Evolutionary conservation across 2,797 vertebrate genomes (phyloP).

Genomic region (Xenops minutus): DNA sequence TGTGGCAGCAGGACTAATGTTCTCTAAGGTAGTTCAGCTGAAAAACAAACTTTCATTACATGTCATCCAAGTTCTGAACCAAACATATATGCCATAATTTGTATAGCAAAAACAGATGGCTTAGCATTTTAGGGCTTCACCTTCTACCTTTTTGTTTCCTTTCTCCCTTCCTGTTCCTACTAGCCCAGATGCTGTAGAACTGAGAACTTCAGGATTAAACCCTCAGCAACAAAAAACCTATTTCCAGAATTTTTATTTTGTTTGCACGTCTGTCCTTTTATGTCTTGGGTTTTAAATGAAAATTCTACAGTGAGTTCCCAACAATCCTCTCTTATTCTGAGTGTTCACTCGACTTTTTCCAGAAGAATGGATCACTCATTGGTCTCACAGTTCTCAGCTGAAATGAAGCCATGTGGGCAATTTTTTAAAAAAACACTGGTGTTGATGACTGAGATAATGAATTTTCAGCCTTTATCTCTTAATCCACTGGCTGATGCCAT

Average conservation of each 20-base stretch:
- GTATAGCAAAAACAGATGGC: not conserved
- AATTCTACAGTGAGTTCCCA: not conserved
- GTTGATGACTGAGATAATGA: not conserved
- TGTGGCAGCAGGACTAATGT: not conserved
- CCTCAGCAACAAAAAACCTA: not conserved
- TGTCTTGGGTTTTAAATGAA: not conserved
- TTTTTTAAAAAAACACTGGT: not conserved
- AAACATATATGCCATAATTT: not conserved
- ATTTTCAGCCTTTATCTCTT: not conserved
- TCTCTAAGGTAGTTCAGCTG: not conserved
- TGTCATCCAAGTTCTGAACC: not conserved
- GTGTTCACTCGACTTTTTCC: not conserved
- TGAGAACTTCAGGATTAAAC: not conserved
- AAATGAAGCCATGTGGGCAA: not conserved
- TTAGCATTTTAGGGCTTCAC: not conserved
- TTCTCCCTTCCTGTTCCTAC: not conserved
- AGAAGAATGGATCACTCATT: not conserved
- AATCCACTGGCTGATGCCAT: not conserved
- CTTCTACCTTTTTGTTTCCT: not conserved
- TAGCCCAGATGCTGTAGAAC: not conserved
- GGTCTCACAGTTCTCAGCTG: not conserved
- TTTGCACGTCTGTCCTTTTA: not conserved
- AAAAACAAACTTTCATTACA: not conserved
- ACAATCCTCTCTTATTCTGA: not conserved
- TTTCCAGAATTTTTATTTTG: not conserved